These are phyloP conservation scores for Lithobates sylvaticus DNA, from an alignment of 2,797 vertebrate genomes.

Conservation along the genomic window DNA sequence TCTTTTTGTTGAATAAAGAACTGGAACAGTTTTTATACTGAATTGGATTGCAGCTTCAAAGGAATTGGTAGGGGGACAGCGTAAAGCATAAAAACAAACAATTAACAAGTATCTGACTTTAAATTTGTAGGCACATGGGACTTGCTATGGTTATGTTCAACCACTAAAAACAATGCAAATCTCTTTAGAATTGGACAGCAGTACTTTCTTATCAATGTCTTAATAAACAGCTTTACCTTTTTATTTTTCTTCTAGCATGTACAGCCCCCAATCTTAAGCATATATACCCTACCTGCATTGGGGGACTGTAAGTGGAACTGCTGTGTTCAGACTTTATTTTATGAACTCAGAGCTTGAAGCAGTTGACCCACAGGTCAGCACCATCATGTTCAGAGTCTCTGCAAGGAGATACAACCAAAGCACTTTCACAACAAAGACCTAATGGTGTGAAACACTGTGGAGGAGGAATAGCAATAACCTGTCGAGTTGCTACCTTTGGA, in stretches of 20 bases:
- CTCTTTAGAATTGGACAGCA: background rate
- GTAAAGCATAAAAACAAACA: too few species aligned
- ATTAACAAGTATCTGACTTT: too few species aligned
- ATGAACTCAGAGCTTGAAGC: slow-evolving; percentile 42
- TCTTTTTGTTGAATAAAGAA: too few species aligned
- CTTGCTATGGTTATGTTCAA: too few species aligned
- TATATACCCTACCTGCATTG: slow-evolving; percentile 7
- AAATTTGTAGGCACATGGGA: too few species aligned
- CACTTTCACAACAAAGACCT: slow-evolving; percentile 54
- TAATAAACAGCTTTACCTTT: slow-evolving; percentile 1
- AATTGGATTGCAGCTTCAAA: too few species aligned
- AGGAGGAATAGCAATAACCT: slow-evolving; percentile 52
- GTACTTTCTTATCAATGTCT: background rate
- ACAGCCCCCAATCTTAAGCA: background rate
- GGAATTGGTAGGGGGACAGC: too few species aligned
- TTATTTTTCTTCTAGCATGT: background rate
- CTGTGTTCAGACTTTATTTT: slow-evolving; percentile 42
- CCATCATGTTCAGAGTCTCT: slow-evolving; percentile 42
- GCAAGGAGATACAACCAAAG: slow-evolving; percentile 54
- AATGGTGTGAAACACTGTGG: slow-evolving; percentile 54
- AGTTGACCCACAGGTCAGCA: slow-evolving; percentile 42
- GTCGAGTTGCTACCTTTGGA: slow-evolving; percentile 52
- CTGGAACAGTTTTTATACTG: too few species aligned
- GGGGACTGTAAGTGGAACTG: slow-evolving; percentile 29
- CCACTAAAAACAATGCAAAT: background rate